Percentiles rank a stretch among this genome's conserved stretches.
Conservation (phyloP, 2,797 vertebrate species). For the Hippoglossus hippoglossus region DNA sequence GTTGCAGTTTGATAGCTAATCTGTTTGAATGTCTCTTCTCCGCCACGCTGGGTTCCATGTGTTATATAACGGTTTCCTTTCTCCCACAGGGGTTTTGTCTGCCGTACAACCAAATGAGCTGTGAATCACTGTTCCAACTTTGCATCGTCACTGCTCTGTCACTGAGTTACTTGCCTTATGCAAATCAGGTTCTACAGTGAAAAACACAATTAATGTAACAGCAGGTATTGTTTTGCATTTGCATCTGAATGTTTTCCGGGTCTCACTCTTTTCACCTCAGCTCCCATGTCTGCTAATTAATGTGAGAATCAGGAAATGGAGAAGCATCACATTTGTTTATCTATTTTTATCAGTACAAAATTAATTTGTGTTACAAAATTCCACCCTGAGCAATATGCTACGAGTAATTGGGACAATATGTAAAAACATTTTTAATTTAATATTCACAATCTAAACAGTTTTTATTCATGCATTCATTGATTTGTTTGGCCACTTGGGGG, state of each 20-base stretch:
- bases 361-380: neutral
- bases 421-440: neutral
- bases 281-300: neutral
- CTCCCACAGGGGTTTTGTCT: slow-evolving; percentile 32
- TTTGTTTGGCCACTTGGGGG: too few species aligned
- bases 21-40: slow-evolving; percentile 49
- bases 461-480: neutral
- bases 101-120: slow-evolving; percentile 41
- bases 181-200: too few species aligned
- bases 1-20: slow-evolving; percentile 54
- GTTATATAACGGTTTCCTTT: slow-evolving; percentile 59
- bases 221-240: slow-evolving; percentile 4
- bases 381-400: neutral
- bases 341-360: neutral
- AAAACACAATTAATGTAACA: too few species aligned
- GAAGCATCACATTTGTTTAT: neutral
- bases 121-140: slow-evolving; percentile 49
- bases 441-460: neutral
- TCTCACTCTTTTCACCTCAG: neutral
- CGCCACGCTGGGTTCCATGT: slow-evolving; percentile 31
- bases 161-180: slow-evolving; percentile 26
- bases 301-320: neutral
- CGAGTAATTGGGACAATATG: too few species aligned
- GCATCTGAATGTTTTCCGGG: neutral
- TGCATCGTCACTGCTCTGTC: slow-evolving; percentile 48